Evolutionary conservation across 2,797 vertebrate genomes (phyloP), one percentile per base, ranked within the genome.

Genomic region (Eleutherodactylus coqui): DNA sequence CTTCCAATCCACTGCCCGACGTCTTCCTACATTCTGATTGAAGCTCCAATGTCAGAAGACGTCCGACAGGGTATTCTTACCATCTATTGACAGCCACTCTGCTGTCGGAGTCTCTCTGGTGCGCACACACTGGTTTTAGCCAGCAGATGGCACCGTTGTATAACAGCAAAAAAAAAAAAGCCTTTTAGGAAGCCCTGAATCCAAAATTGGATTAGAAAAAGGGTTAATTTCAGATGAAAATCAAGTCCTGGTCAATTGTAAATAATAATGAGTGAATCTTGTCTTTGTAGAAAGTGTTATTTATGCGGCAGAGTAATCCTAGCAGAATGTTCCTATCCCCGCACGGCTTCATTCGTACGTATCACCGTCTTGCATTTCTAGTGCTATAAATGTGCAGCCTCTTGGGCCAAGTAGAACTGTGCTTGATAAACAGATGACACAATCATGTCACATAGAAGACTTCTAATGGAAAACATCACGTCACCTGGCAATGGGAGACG

Each of bases 401-500:
- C 29, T 32, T 2, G 27, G 27, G 43, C 45, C 73, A 75, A 75
- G 21, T 75, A 34, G 24, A 51, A 77, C 27, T 7, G 4, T 38
- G 32, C 34, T 41, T 17, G 9, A 60, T 16, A 78, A 58, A 36
- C 27, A 58, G 53, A 78, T 78, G 51, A 60, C 36, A 77, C 32
- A 27, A 41, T 41, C 34, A 29, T 60, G 51, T 78, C 53, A 41
- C 24, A 17, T 36, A 78, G 34, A 51, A 24, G 75, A 38, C 6
- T 38, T n/a, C 34, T n/a, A 17, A 83, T 41, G 51, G 67, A 36
- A 73, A 60, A 72, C 49, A 72, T 14, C 24, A 78, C 60, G 32
- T 77, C 38, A 89, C 88, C 88, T 88, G 67, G 82, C 81, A 45
- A 83, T 78, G 55, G 87, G 32, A 11, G 83, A 79, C 17, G 89